Evolutionary conservation across 2,113 vertebrate species (phyloP), one percentile per base, ranked within the genome.

Genomic region (Vidua macroura): DNA sequence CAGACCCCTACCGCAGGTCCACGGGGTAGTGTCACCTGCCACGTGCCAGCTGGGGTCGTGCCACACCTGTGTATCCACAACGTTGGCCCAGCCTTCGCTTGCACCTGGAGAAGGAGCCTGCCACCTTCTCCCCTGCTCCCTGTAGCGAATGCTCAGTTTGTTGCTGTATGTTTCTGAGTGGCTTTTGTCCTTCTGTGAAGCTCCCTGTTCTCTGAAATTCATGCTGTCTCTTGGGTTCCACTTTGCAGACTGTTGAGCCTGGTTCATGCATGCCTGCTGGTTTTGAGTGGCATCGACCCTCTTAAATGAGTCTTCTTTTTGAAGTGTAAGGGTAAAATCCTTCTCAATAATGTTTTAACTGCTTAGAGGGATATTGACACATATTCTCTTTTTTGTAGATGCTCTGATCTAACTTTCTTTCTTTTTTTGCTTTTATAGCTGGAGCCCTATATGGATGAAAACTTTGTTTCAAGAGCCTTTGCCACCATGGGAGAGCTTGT

Each of bases 371-470:
- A 77, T 87, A 70, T 94, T 95, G 91, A 83, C 75, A 90, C 93
- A 75, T 75, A 69, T 95, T 86, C 92, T 95, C 92, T 78, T 96
- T 43, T 94, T 96, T 86, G 94, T 95, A 35, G 53, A 70, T 83
- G 90, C 93, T 13, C 23, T 20, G 9, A 10, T 60, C 77, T 87
- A 64, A 91, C 84, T 73, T 72, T 18, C 31, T 49, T 53, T 13
- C 21, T 74, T 87, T 51, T 63, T 75, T 93, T 87, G 17, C 53
- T 92, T 91, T 91, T 83, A 2, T 95, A 99, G 99, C 97, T 99
- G 97, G 99, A 99, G 64, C 84, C 98, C 8, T 99, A 99, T 96
- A 99, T 99, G 99, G 99, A 99, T 39, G 99, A 99, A 96, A 98
- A 98, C 96, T 99, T 99, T 89, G 98, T 99, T 95, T 98, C 98